Base-by-base conservation (phyloP, 23 tunicate genomes). In the Diplosoma virens region DNA sequence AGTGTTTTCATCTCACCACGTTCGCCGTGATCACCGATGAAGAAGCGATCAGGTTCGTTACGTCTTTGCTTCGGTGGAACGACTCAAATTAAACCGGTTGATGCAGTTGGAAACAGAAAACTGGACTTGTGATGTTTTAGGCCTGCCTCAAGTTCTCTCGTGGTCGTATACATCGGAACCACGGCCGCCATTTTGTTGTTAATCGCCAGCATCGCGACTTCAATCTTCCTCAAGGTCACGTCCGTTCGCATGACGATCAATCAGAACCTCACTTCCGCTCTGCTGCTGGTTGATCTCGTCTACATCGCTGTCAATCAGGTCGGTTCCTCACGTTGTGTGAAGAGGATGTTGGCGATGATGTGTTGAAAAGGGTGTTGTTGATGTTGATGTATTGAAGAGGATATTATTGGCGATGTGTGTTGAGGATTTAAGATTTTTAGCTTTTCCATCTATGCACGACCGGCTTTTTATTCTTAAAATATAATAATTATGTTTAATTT, bases 1-100 rank as follows among this genome's bases (percentile, higher is more conserved):
- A 46, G 6, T 95, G 99, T 65, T 73, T 79, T 31, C 93, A 88
- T 32, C 84, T 85, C 41, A 76, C 86, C 3, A 78, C 90, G 0
- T 84, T 95, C 48, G 99, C 99, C 32, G 83, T 95, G 11, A 36
- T 95, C 31, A 80, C 95, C 32, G 99, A 95, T 37, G 88, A 84
- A 66, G 87, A 81, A 61, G 75, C 79, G 0, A 56, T 67, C 30
- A 90, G 90, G 97, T 84, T 22, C 32, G 58, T 55, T 11, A 25
- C 24, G 63, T 16, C 50, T 41, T 41, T 14, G 50, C 14, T 41
- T 9, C 50, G 50, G 11, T 41, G 9, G 14, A 41, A 7, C 14
- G 50, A 9, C 14, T 14, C 50, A 41, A 41, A 9, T 41, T 41
- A 41, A 41, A 41, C 50, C 14, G 14, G 11, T 14, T 9, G 9